Conservation (phyloP, 2,797 vertebrate genomes). For the Lepidocolaptes lacrymiger region DNA sequence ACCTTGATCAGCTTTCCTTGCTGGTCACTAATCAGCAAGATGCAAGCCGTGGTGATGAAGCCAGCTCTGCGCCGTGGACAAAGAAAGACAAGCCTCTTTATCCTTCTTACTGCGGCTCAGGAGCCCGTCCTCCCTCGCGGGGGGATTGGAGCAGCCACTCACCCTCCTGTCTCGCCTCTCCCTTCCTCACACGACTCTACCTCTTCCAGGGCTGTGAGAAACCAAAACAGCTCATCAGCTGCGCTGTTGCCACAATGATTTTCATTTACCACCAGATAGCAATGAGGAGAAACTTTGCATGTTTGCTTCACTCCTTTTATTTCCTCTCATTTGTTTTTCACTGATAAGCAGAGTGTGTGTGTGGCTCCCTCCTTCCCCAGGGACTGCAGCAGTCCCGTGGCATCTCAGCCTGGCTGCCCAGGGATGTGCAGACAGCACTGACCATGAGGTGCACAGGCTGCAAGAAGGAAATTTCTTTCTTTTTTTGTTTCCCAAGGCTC, state of each 20-base stretch:
- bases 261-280: background rate
- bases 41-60: background rate
- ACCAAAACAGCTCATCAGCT: background rate
- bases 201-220: background rate
- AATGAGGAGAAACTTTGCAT: background rate
- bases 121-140: accelerated
- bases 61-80: background rate
- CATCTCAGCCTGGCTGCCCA: background rate
- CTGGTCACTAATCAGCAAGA: background rate
- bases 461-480: background rate
- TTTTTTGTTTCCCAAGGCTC: background rate
- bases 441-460: accelerated
- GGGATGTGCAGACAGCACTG: background rate
- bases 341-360: background rate
- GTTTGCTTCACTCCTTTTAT: background rate
- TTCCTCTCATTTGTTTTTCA: background rate
- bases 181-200: background rate
- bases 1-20: background rate
- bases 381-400: accelerated
- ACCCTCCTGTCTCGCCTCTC: background rate
- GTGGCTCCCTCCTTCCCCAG: background rate
- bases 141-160: background rate
- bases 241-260: background rate
- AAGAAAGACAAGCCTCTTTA: background rate
- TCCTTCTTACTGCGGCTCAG: background rate